Conservation (phyloP, 2,888 invertebrate genomes). For the Maniola hyperantus region DNA sequence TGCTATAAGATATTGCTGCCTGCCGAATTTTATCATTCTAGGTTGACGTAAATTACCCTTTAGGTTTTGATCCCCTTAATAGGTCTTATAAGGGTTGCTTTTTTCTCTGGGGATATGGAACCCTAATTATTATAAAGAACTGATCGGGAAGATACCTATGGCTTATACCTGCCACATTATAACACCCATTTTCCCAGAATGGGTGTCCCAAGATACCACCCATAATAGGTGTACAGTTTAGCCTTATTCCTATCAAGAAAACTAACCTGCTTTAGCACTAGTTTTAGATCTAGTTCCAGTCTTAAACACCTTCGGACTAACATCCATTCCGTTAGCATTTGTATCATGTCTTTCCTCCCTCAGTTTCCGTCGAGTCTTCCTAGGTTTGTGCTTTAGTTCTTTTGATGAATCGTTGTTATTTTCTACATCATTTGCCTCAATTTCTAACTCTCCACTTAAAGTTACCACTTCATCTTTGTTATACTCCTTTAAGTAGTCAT, state of each 20-base stretch:
- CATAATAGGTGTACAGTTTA: no score
- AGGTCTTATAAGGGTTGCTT: no score
- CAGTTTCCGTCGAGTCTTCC: conserved; percentile 71
- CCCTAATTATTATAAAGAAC: no score
- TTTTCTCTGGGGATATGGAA: no score
- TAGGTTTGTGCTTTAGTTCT: conserved; percentile 68
- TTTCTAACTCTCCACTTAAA: conserved; percentile 76
- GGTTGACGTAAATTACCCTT: no score
- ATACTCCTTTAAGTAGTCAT: conserved; percentile 78
- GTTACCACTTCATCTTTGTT: conserved; percentile 78
- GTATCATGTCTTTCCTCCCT: conserved; percentile 70
- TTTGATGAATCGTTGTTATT: conserved; percentile 71
- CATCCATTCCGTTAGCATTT: conserved; percentile 64
- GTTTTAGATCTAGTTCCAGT: conserved; percentile 62
- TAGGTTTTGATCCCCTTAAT: no score
- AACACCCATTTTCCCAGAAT: no score
- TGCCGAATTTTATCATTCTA: no score
- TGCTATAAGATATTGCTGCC: no score
- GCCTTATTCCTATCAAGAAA: background rate
- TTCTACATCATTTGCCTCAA: conserved; percentile 73
- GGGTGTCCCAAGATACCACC: no score
- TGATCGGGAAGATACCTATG: no score
- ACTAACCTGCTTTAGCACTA: conserved; percentile 60
- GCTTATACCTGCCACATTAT: no score
- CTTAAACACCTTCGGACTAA: conserved; percentile 78